Evolutionary conservation across 2,113 vertebrate genomes (phyloP), one percentile per base, ranked within the genome.

Genomic region (Cyprinus carpio): DNA sequence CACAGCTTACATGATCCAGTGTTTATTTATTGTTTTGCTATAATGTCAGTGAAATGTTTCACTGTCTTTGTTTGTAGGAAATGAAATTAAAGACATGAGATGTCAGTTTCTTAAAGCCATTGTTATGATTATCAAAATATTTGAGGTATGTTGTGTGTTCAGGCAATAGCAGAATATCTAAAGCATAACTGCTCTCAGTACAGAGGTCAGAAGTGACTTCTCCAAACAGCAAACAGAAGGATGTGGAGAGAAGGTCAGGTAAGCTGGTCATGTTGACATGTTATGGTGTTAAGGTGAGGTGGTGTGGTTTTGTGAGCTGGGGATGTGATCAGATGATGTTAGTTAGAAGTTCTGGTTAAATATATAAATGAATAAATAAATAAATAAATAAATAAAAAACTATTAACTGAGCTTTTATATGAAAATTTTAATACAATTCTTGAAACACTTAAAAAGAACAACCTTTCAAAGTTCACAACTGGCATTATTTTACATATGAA

Each of bases 231-330:
- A 49, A 2, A 49, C 56, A 43, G 76, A 60, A 34, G 76, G 31
- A 62, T 62, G 56, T 79, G 31, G 62, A 79, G 77, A 43, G 77
- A 62, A 79, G 77, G 56, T 80, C 56, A 80, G 34, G 23, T 60
- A 43, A 79, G 62, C 76, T 62, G 40, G 56, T 25, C 56, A 62
- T 31, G 3, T 23, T 62, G 56, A 40, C 56, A 62, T 31, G 3
- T 23, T 1, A 1, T 79, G 25, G 64, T 64, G 77, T 64, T 4
- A 80, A 80, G 58, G 77, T 64, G 58, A 64, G 77, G 43, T 34
- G 10, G 7, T 15, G 56, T 23, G 40, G 77, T 1, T 62, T 56
- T 31, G n/a, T 46, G 43, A 46, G 43, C 43, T 46, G 10, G 43
- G 43, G 43, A n/a, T n/a, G n/a, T n/a, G n/a, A n/a, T n/a, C n/a